Base-by-base conservation (phyloP, 1,140 invertebrate genomes). In the Physella acuta region DNA sequence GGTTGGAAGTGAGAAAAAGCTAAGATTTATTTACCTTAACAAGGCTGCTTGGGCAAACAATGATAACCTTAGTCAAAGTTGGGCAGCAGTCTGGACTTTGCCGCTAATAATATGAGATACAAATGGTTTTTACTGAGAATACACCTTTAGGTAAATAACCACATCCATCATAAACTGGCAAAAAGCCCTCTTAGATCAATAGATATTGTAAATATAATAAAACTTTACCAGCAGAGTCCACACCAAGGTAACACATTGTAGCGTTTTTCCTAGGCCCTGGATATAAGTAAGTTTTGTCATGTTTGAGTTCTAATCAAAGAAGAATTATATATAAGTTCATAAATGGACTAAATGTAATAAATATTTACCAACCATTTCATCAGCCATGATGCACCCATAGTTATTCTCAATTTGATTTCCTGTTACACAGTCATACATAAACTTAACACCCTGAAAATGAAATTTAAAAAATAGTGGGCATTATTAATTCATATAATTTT, bases 351-450 rank as follows among this genome's bases (percentile, higher is more conserved):
- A n/a, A n/a, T n/a, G n/a, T n/a, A n/a, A n/a, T n/a, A n/a, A n/a
- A n/a, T n/a, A n/a, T 44, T 44, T 8, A 64, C 62, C 68, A 71
- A 82, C 95, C 96, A 99, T 98, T 89, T 98, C 96, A 87, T 99
- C 96, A 34, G 96, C 96, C 96, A 99, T 98, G 49, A 99, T 98
- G 79, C 96, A 98, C 2, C 97, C 96, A 87, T 90, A 93, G 71
- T 91, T 92, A 75, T 90, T 88, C 71, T 93, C 91, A 72, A 98
- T 97, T 79, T 93, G 90, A 70, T 88, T 86, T 20, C 97, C 98
- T 37, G 93, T 98, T 1, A 99, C 95, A 88, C 97, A 99, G 82
- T 99, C 95, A 83, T 98, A 99, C 95, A 99, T 98, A 84, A 99
- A 99, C 81, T 97, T 96, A 0, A 99, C 97, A 34, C 98, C 98